Evolutionary conservation across 2,113 vertebrate species (phyloP), one percentile per base, ranked within the genome.

Genomic region (Pionites leucogaster): DNA sequence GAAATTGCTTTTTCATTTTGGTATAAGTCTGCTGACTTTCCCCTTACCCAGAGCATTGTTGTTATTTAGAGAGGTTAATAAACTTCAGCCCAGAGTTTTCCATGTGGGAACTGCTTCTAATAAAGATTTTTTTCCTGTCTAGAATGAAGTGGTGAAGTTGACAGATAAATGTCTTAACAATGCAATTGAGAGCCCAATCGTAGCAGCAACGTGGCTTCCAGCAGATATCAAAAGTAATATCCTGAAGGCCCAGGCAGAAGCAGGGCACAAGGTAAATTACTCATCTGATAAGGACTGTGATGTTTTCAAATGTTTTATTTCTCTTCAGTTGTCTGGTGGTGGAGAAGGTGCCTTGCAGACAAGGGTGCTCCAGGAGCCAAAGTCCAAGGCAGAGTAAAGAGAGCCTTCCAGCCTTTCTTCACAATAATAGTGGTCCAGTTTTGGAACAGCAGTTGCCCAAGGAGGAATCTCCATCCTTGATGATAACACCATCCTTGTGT

Each of bases 161-260:
- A 98, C 98, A 41, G 99, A 99, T 95, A 99, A 99, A 95, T 98
- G 97, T 95, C 98, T 99, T 92, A 99, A 98, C 98, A 99, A 98
- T 60, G 91, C 98, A 22, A 97, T 98, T 25, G 98, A 98, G 62
- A 99, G 98, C 94, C 98, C 99, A 10, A 57, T 92, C 0, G 1
- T 94, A 68, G 94, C 97, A 90, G 96, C 98, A 1, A 57, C 97
- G 14, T 98, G 97, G 93, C 91, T 97, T 82, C 98, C 99, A 64
- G 98, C 98, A 71, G 98, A 99, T 91, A 97, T 99, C 88, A 99
- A 99, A 96, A 99, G 99, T 95, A 99, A 99, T 97, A 99, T 99
- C 97, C 97, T 99, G 69, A 99, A 99, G 94, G 99, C 99, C 53
- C 99, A 99, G 89, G 98, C 95, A 7, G 99, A 99, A 95, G 98